Conservation (phyloP, 2,888 invertebrate species). For the Nasonia oneida region DNA sequence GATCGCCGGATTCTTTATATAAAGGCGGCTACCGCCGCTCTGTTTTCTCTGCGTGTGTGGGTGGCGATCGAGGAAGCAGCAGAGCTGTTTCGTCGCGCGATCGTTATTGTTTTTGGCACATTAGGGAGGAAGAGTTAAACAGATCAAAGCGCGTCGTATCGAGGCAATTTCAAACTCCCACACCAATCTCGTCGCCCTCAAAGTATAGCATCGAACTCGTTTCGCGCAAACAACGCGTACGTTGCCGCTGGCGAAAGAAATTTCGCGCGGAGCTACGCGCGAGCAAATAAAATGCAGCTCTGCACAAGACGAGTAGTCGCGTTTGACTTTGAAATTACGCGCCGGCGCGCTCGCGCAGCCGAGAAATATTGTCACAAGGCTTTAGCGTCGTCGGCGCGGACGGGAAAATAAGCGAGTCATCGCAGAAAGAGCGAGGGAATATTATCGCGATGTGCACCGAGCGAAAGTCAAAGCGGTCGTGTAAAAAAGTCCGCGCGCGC, state of each 20-base stretch:
- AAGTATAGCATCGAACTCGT: background rate
- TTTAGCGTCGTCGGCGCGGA: background rate
- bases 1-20: slow-evolving; percentile 21
- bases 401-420: background rate
- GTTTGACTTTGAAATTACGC: no score
- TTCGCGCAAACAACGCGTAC: background rate
- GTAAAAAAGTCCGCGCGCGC: background rate
- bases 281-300: background rate
- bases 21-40: background rate
- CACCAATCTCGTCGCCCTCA: background rate
- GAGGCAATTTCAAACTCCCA: no score
- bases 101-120: no score
- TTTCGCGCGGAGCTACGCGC: no score
- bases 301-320: no score
- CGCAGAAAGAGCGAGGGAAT: background rate
- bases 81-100: background rate
- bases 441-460: background rate
- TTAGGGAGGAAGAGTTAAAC: background rate
- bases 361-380: slow-evolving; percentile 18
- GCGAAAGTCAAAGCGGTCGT: background rate
- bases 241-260: background rate
- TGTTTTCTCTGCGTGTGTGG: no score
- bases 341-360: background rate
- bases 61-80: no score
- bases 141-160: no score